Evolutionary conservation across 1,140 invertebrate species (phyloP).

Genomic region (Caenorhabditis tropicalis): DNA sequence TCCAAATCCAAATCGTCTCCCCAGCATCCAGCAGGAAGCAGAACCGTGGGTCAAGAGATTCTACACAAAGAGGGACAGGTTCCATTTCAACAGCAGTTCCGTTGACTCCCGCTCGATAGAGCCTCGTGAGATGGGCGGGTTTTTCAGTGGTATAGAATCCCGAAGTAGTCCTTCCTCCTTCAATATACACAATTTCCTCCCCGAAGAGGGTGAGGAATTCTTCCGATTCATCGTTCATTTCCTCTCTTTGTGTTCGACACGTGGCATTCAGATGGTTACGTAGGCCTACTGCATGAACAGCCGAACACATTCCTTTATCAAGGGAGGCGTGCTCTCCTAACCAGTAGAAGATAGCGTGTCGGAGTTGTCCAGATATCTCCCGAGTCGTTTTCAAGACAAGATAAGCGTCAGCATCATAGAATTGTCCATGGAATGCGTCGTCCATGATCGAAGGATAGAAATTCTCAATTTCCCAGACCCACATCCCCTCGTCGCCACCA

Average conservation of each 20-base stretch:
- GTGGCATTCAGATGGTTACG: slow-evolving; percentile 89
- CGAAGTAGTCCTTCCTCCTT: slow-evolving; percentile 92
- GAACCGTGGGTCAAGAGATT: slow-evolving; percentile 85
- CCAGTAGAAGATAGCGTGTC: slow-evolving; percentile 98
- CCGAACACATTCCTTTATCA: slow-evolving; percentile 96
- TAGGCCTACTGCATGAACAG: slow-evolving; percentile 98
- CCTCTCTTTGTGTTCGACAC: slow-evolving; percentile 89
- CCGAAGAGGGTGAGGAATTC: slow-evolving; percentile 93
- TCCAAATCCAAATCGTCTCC: slow-evolving; percentile 88
- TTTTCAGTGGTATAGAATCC: slow-evolving; percentile 98
- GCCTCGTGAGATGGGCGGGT: slow-evolving; percentile 75
- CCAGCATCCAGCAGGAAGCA: slow-evolving; percentile 91
- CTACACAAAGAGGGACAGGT: slow-evolving; percentile 78
- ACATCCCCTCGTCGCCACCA: slow-evolving; percentile 80
- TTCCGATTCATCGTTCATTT: slow-evolving; percentile 92
- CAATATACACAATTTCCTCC: slow-evolving; percentile 90
- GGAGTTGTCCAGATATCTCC: slow-evolving; percentile 84
- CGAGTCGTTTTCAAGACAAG: slow-evolving; percentile 90
- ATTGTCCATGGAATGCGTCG: slow-evolving; percentile 82
- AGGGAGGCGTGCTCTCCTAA: slow-evolving; percentile 93
- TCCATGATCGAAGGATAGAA: slow-evolving; percentile 90
- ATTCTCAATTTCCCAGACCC: slow-evolving; percentile 84
- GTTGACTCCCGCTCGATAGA: slow-evolving; percentile 88
- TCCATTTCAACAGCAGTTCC: slow-evolving; percentile 89
- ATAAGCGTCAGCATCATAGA: slow-evolving; percentile 99